Conservation (phyloP, 1,140 invertebrate species). For the Galleria mellonella region DNA sequence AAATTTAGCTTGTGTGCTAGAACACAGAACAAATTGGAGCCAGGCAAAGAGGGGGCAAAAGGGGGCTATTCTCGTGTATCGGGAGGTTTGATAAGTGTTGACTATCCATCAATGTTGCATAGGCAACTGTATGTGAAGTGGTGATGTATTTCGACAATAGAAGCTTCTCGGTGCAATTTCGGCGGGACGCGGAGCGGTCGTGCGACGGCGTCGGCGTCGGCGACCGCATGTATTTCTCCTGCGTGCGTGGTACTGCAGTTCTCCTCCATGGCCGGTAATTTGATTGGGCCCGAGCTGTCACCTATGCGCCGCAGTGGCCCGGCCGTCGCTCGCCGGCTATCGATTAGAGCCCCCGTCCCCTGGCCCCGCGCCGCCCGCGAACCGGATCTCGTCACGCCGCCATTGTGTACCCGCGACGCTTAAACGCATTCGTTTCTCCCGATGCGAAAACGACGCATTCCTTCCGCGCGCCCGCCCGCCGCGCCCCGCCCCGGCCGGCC, state of each 20-base stretch:
- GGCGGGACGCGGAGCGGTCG: constrained; percentile 22
- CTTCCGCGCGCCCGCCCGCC: constrained; percentile 63
- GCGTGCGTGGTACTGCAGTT: constrained; percentile 55
- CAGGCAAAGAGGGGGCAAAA: constrained; percentile 17
- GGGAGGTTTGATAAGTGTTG: constrained; percentile 32
- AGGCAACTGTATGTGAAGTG: constrained; percentile 24
- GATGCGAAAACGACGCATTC: constrained; percentile 74
- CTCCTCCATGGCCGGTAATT: constrained; percentile 62
- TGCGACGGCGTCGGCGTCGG: constrained; percentile 31
- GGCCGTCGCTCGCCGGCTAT: constrained; percentile 74
- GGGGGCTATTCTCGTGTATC: constrained; percentile 24
- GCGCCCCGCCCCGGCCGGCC: constrained; percentile 38
- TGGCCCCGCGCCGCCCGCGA: constrained; percentile 58
- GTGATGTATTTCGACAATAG: constrained; percentile 45
- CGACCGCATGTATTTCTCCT: constrained; percentile 35
- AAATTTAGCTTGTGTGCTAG: no score
- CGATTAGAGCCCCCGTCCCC: constrained; percentile 69
- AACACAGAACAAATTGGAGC: constrained; percentile 17
- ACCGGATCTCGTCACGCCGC: constrained; percentile 73
- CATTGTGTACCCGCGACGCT: constrained; percentile 73
- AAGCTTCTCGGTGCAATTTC: constrained; percentile 34
- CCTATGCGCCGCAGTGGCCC: constrained; percentile 71
- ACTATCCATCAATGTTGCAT: constrained; percentile 38
- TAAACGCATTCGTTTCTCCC: constrained; percentile 74
- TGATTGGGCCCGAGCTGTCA: constrained; percentile 72